Percentiles rank a stretch among this genome's conserved stretches.
These are phyloP conservation scores for Sceloporus undulatus DNA, from an alignment of 2,113 vertebrate genomes.

Conservation along the genomic window DNA sequence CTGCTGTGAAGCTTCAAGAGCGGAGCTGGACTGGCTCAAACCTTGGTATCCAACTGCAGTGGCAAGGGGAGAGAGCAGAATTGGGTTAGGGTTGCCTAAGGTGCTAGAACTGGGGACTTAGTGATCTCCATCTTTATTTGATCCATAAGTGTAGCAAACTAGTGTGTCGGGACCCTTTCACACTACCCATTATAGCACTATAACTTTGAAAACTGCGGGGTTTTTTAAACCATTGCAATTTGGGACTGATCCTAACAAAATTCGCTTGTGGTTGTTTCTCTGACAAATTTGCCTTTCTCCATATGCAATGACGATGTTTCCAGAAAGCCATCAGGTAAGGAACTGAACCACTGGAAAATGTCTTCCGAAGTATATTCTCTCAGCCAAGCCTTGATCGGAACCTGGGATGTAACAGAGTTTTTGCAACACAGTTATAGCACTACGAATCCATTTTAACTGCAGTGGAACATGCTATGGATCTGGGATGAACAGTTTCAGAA, in stretches of 20 bases:
- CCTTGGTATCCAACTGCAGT: conserved; percentile 84
- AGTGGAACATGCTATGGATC: too few relatives aligned
- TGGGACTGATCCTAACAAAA: too few relatives aligned
- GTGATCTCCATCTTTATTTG: neutral
- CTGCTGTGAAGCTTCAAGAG: conserved; percentile 86
- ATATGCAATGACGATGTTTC: conserved; percentile 52
- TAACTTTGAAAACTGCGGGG: too few relatives aligned
- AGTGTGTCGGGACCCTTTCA: neutral
- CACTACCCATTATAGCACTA: too few relatives aligned
- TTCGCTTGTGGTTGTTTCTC: too few relatives aligned
- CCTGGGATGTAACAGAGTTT: too few relatives aligned
- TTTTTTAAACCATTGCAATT: too few relatives aligned
- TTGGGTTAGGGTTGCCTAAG: neutral
- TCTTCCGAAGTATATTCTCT: conserved; percentile 65
- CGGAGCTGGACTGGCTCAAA: conserved; percentile 86
- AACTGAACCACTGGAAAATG: conserved; percentile 88
- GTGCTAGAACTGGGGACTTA: neutral
- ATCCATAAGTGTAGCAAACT: neutral
- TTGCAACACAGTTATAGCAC: too few relatives aligned
- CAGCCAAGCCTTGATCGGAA: conserved; percentile 87
- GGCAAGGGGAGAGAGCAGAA: neutral
- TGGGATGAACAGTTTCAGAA: too few relatives aligned
- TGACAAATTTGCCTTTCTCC: neutral
- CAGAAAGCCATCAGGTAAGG: conserved; percentile 82
- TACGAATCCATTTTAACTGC: too few relatives aligned